Conservation (phyloP, 2,797 vertebrate genomes). For the Chromobotia macracanthus region DNA sequence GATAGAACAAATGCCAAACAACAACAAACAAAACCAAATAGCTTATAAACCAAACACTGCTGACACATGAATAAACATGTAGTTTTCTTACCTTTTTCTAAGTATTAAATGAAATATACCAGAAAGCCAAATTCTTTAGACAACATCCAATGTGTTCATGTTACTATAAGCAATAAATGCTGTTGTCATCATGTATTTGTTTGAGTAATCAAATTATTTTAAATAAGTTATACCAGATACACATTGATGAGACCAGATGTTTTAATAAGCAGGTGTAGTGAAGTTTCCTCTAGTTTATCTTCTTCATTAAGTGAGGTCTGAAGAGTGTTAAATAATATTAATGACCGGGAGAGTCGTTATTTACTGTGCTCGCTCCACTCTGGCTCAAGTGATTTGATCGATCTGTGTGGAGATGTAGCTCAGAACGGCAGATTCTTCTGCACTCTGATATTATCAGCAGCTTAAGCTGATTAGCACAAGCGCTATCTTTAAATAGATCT, state of each 20-base stretch:
- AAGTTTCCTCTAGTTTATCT: constrained; percentile 81
- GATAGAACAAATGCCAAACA: too few relatives aligned
- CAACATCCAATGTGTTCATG: too few relatives aligned
- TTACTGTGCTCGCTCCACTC: constrained; percentile 87
- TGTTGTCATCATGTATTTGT: neutral
- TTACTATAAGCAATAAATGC: too few relatives aligned
- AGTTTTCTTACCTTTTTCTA: too few relatives aligned
- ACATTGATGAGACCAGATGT: neutral
- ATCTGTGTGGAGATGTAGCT: constrained; percentile 81
- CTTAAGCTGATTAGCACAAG: constrained; percentile 94
- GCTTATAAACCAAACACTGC: too few relatives aligned
- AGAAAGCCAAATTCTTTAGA: too few relatives aligned
- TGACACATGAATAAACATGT: too few relatives aligned
- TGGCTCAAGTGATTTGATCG: constrained; percentile 97
- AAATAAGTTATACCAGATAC: neutral
- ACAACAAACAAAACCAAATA: too few relatives aligned
- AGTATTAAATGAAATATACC: too few relatives aligned
- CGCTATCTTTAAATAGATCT: constrained; percentile 99
- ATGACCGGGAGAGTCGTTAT: constrained; percentile 92
- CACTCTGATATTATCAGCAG: constrained; percentile 91
- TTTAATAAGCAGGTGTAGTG: constrained; percentile 11
- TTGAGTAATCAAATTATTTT: too few relatives aligned
- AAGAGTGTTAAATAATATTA: constrained; percentile 99
- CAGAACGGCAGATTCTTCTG: constrained; percentile 89
- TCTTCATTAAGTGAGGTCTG: constrained; percentile 91